These are phyloP conservation scores for Netta rufina DNA, from an alignment of 2,797 vertebrate genomes.

Conservation along the genomic window DNA sequence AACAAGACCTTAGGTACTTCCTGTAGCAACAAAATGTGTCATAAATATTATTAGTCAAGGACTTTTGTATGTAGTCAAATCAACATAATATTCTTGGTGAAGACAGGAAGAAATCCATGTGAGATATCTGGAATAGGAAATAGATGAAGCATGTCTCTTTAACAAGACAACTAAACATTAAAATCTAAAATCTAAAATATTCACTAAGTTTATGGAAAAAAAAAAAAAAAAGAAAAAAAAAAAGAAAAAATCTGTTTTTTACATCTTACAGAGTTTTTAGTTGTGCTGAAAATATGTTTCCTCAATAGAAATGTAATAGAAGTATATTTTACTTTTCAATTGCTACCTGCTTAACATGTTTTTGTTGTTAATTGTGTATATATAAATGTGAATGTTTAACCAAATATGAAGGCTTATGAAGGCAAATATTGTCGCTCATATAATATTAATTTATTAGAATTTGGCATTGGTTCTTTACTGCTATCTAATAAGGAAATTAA, in stretches of 20 bases:
- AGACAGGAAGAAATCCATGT: background rate
- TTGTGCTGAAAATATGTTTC: background rate
- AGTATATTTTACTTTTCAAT: background rate
- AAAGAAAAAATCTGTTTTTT: background rate
- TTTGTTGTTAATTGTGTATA: background rate
- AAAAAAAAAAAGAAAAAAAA: background rate
- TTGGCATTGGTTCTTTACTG: background rate
- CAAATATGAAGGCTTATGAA: background rate
- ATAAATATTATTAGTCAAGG: background rate
- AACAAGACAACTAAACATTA: background rate
- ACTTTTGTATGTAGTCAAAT: background rate
- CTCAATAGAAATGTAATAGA: background rate
- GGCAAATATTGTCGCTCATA: background rate
- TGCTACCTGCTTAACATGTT: background rate
- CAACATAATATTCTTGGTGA: background rate
- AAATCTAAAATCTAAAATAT: background rate
- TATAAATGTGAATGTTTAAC: background rate
- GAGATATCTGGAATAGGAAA: background rate
- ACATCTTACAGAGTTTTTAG: background rate
- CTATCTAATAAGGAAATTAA: background rate
- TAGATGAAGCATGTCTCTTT: background rate
- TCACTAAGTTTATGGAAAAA: fast-evolving
- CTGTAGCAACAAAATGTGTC: background rate
- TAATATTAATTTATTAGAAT: background rate
- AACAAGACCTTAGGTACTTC: background rate